Evolutionary conservation across 2,797 vertebrate species (phyloP).

Genomic region (Gallinago solitaria): DNA sequence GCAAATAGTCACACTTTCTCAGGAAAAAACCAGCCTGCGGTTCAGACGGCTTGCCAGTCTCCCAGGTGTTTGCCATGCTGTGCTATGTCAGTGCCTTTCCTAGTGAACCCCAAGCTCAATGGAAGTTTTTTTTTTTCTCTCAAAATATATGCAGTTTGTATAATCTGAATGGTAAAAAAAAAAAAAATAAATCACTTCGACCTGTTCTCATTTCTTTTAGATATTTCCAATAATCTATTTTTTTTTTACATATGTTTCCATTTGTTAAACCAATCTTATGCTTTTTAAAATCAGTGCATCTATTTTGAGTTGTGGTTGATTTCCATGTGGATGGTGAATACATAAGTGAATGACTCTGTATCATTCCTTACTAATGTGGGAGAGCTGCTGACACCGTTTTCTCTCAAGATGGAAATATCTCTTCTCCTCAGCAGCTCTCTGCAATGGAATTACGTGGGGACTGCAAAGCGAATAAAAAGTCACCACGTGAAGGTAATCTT

Average conservation of each 20-base stretch:
- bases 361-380: slow-evolving; percentile 11
- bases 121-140: background rate
- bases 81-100: background rate
- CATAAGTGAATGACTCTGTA: background rate
- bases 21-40: background rate
- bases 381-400: background rate
- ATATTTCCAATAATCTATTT: background rate
- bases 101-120: background rate
- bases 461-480: background rate
- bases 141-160: background rate
- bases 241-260: background rate
- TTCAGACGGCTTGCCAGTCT: background rate
- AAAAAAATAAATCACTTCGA: background rate
- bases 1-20: background rate
- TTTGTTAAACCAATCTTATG: background rate
- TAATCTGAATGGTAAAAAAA: background rate
- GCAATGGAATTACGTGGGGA: background rate
- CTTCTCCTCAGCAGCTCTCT: background rate
- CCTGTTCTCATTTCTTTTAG: background rate
- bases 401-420: background rate
- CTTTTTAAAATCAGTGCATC: background rate
- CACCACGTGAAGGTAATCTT: background rate
- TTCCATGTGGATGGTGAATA: background rate
- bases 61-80: background rate
- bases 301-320: background rate